Conservation (phyloP, 2,888 invertebrate genomes). For the Troglohyphantes excavatus region DNA sequence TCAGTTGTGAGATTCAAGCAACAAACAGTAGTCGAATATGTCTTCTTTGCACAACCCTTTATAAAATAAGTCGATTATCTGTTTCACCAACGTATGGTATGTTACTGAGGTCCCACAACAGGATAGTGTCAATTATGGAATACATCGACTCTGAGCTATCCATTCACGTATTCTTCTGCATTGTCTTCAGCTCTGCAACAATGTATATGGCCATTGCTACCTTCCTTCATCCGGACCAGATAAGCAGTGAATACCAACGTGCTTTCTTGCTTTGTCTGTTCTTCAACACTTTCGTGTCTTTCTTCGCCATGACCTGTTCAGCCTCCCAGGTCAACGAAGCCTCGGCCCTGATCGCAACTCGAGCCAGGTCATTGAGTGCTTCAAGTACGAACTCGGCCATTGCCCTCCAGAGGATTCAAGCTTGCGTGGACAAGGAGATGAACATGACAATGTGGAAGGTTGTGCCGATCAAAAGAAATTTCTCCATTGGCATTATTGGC, state of each 20-base stretch:
- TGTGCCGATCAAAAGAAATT: slow-evolving; percentile 26
- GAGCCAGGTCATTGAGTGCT: not conserved
- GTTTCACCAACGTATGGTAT: no score
- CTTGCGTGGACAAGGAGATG: not conserved
- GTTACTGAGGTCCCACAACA: not conserved
- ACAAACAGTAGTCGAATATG: not conserved
- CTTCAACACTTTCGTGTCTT: not conserved
- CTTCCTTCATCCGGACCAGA: not conserved
- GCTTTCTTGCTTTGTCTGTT: not conserved
- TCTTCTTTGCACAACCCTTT: no score
- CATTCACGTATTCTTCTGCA: not conserved
- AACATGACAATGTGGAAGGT: slow-evolving; percentile 27
- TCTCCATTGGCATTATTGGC: not conserved
- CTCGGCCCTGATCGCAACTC: not conserved
- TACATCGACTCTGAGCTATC: not conserved
- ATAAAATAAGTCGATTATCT: no score
- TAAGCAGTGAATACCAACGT: not conserved
- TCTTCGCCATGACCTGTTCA: not conserved
- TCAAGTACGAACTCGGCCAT: not conserved
- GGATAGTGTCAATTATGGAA: not conserved
- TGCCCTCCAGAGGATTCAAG: not conserved
- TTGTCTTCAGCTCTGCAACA: not conserved
- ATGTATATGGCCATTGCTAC: not conserved
- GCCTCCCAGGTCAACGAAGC: not conserved
- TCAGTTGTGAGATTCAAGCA: not conserved